These are phyloP conservation scores for Drosophila mettleri DNA, from an alignment of 2,888 invertebrate genomes.

Conservation along the genomic window DNA sequence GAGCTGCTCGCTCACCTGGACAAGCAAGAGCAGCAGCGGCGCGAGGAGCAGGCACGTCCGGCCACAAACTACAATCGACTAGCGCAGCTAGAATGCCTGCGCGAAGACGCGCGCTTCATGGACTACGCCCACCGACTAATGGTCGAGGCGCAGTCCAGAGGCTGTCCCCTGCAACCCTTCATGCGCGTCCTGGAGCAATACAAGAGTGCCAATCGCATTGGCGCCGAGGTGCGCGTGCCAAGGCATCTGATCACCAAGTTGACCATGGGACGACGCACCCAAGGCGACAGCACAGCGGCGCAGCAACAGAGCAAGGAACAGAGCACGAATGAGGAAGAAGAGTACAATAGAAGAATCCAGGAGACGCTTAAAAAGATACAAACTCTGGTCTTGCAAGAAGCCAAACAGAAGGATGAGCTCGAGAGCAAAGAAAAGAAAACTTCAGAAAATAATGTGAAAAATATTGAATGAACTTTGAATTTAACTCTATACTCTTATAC, in stretches of 20 bases:
- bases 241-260: slow-evolving; percentile 78
- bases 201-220: slow-evolving; percentile 76
- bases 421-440: neutral
- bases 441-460: neutral
- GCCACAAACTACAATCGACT: slow-evolving; percentile 62
- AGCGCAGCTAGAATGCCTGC: slow-evolving; percentile 66
- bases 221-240: slow-evolving; percentile 68
- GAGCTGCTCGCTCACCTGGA: slow-evolving; percentile 55
- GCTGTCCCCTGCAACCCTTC: slow-evolving; percentile 75
- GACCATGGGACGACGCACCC: slow-evolving; percentile 70
- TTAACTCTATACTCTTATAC: no score
- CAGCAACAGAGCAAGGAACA: slow-evolving; percentile 8
- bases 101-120: slow-evolving; percentile 67
- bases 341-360: slow-evolving; percentile 38
- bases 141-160: slow-evolving; percentile 61
- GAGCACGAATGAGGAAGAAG: slow-evolving; percentile 31
- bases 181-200: slow-evolving; percentile 73
- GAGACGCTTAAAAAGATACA: slow-evolving; percentile 60
- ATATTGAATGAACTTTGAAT: no score
- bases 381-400: slow-evolving; percentile 41
- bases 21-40: slow-evolving; percentile 66
- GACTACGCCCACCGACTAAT: slow-evolving; percentile 68
- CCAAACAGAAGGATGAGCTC: neutral
- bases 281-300: slow-evolving; percentile 61
- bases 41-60: slow-evolving; percentile 65